These are phyloP conservation scores for Danaus chrysippus DNA, from an alignment of 2,888 invertebrate genomes.

Conservation along the genomic window DNA sequence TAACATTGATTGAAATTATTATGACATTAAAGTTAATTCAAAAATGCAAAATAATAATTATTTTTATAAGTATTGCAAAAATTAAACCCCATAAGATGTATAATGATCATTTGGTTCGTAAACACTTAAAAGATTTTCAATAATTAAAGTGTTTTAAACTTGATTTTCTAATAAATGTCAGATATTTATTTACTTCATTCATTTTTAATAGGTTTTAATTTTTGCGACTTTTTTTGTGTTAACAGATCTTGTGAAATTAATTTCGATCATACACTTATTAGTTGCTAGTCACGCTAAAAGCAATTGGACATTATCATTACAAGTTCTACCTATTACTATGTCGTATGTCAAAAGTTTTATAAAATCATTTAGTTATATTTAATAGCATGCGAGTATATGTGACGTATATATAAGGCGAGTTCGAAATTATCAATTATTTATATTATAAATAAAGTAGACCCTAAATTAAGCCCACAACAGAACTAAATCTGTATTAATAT, in stretches of 20 bases:
- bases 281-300: not conserved
- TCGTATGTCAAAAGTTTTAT: constrained; percentile 6
- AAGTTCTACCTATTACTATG: not conserved
- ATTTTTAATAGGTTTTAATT: too few relatives aligned
- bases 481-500: not conserved
- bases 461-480: not conserved
- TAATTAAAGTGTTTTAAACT: too few relatives aligned
- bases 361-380: constrained; percentile 37
- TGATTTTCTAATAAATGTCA: too few relatives aligned
- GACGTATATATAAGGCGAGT: constrained; percentile 60
- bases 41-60: too few relatives aligned
- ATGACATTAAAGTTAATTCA: too few relatives aligned
- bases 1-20: too few relatives aligned
- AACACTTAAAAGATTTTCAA: too few relatives aligned
- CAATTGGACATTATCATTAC: not conserved
- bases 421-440: not conserved
- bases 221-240: not conserved
- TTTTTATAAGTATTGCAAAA: too few relatives aligned
- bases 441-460: not conserved
- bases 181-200: too few relatives aligned
- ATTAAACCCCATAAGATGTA: too few relatives aligned
- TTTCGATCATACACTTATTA: not conserved
- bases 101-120: too few relatives aligned
- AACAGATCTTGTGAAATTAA: not conserved
- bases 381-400: constrained; percentile 58